Evolutionary conservation across 2,888 invertebrate genomes (phyloP), one percentile per base, ranked within the genome.

Genomic region (Theodoxus fluviatilis): DNA sequence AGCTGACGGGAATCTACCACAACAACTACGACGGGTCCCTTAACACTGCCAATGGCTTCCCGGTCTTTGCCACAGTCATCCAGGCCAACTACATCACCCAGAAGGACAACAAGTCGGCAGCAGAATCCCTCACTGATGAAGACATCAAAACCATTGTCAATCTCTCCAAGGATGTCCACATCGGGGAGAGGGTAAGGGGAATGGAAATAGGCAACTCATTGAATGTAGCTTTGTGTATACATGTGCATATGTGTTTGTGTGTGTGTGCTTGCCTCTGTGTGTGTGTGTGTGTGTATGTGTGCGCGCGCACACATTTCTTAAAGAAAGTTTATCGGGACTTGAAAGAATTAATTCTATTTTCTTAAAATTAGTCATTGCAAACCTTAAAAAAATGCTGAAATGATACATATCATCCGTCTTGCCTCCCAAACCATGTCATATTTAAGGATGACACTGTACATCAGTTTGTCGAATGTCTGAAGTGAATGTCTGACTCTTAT

Each of bases 21-120:
- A 98, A 98, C 86, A 98, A 93, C 85, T 99, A 98, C 84, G 98
- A 99, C 84, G 97, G 98, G 0, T 96, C 98, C 0, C 89, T 99
- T 28, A 99, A 99, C 86, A 94, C 94, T 35, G 74, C 84, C 33
- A 90, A 90, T 78, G 91, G 99, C 2, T 99, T 99, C 86, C 99
- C 99, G 0, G 97, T 99, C 0, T 99, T 99, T 88, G 94, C 97
- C 1, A 99, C 99, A 0, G 94, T 98, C 0, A 94, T 99, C 68
- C 92, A 97, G 81, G 98, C 96, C 6, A 99, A 99, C 88, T 94
- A 97, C 88, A 91, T 99, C 78, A 91, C 94, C 1, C 96, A 96
- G 12, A 95, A 95, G 82, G 98, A 98, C 85, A 94, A 95, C 83
- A 96, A 96, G 86, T 93, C 95, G 81, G 94, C 95, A 3, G 94